phyloP scores from a whole-genome alignment of 2,113 vertebrate species.

The Sturnus vulgaris region DNA sequence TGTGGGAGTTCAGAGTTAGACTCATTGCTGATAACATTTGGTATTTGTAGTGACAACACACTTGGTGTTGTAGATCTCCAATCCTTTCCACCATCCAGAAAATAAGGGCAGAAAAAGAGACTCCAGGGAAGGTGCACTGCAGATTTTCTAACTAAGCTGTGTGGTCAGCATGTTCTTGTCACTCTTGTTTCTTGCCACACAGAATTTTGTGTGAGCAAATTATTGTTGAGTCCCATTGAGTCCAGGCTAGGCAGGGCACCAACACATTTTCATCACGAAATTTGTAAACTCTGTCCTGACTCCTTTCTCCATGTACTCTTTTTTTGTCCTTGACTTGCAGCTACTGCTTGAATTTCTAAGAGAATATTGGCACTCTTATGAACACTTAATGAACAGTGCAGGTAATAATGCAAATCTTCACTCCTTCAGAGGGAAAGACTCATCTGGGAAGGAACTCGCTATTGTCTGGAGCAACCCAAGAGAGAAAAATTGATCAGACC shows the following conservation, averaged over 20 bases:
- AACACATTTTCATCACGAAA: neutral
- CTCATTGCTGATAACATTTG: neutral
- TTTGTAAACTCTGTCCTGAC: fast-evolving
- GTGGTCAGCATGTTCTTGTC: neutral
- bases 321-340: neutral
- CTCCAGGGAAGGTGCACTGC: neutral
- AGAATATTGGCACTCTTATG: fast-evolving
- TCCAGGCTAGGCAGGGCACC: neutral
- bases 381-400: neutral
- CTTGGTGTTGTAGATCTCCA: neutral
- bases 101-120: neutral
- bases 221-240: neutral
- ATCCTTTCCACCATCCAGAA: neutral
- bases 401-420: neutral
- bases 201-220: neutral
- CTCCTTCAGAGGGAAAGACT: neutral
- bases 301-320: neutral
- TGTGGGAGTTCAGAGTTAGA: neutral
- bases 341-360: neutral
- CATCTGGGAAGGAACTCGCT: neutral
- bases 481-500: neutral
- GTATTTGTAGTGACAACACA: neutral
- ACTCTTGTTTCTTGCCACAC: neutral
- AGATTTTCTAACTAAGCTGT: neutral
- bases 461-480: neutral